phyloP scores from a whole-genome alignment of 1,140 invertebrate genomes.

The Trachymyrmex septentrionalis region DNA sequence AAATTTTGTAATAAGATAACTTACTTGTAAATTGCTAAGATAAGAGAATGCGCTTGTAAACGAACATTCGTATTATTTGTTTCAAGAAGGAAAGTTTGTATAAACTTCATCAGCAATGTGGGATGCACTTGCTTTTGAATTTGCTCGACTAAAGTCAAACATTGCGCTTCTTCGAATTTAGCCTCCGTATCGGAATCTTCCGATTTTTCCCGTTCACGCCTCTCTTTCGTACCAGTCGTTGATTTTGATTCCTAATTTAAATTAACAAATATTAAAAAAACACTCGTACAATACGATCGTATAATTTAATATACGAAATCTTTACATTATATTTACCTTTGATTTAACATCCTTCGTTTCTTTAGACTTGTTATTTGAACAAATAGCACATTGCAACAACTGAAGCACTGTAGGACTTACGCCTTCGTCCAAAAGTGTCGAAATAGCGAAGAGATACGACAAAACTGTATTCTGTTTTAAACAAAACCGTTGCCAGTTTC shows the following conservation, averaged over 20 bases:
- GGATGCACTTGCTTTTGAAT: slow-evolving; percentile 91
- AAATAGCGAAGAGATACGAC: slow-evolving; percentile 84
- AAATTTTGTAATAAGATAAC: slow-evolving; percentile 74
- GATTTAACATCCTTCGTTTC: slow-evolving; percentile 75
- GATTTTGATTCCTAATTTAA: slow-evolving; percentile 85
- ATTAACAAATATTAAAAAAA: not conserved
- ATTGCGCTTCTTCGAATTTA: slow-evolving; percentile 91
- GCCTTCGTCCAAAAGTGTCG: slow-evolving; percentile 94
- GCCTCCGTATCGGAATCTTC: slow-evolving; percentile 90
- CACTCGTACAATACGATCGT: not conserved
- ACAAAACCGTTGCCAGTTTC: slow-evolving; percentile 98
- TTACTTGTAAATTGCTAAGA: slow-evolving; percentile 94
- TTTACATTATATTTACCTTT: slow-evolving; percentile 78
- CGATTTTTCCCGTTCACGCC: slow-evolving; percentile 89
- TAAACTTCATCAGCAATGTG: slow-evolving; percentile 92
- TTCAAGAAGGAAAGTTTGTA: slow-evolving; percentile 96
- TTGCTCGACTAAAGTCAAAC: slow-evolving; percentile 90
- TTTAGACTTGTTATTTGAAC: slow-evolving; percentile 86
- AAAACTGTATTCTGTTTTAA: slow-evolving; percentile 91
- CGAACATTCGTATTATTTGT: slow-evolving; percentile 97
- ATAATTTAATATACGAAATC: slow-evolving; percentile 61
- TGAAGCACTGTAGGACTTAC: slow-evolving; percentile 97
- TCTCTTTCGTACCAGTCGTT: slow-evolving; percentile 80
- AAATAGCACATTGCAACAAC: slow-evolving; percentile 95
- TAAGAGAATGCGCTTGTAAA: slow-evolving; percentile 97